phyloP scores from a whole-genome alignment of 2,113 vertebrate genomes.

The Myocastor coypus region DNA sequence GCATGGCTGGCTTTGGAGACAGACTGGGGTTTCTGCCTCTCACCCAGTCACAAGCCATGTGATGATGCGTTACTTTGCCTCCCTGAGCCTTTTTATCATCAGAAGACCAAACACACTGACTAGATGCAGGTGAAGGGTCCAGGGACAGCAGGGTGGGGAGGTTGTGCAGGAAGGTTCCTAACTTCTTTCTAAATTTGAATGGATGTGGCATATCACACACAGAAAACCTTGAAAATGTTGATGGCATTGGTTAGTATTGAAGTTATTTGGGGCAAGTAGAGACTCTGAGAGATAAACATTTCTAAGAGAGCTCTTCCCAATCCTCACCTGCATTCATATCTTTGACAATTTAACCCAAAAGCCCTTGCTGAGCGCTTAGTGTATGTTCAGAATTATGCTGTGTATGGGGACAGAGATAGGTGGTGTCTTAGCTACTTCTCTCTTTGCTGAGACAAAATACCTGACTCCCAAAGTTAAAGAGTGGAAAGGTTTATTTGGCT shows the following conservation, averaged over 20 bases:
- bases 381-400: background rate
- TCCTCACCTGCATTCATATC: background rate
- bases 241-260: background rate
- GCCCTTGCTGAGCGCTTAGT: background rate
- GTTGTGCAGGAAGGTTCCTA: background rate
- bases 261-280: background rate
- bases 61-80: background rate
- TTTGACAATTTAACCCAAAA: background rate
- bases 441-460: background rate
- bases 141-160: too few relatives aligned
- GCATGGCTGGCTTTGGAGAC: background rate
- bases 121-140: background rate
- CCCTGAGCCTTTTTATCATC: background rate
- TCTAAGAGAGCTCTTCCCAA: background rate
- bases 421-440: too few relatives aligned
- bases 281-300: background rate
- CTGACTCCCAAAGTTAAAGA: too few relatives aligned
- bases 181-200: background rate
- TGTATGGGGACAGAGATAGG: background rate
- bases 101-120: background rate
- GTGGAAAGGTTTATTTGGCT: too few relatives aligned
- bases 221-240: background rate
- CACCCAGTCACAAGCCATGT: background rate
- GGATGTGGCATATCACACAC: too few relatives aligned
- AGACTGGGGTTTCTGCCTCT: background rate